Evolutionary conservation across 2,888 invertebrate species (phyloP), one percentile per base, ranked within the genome.

Genomic region (Augochlorella aurata): DNA sequence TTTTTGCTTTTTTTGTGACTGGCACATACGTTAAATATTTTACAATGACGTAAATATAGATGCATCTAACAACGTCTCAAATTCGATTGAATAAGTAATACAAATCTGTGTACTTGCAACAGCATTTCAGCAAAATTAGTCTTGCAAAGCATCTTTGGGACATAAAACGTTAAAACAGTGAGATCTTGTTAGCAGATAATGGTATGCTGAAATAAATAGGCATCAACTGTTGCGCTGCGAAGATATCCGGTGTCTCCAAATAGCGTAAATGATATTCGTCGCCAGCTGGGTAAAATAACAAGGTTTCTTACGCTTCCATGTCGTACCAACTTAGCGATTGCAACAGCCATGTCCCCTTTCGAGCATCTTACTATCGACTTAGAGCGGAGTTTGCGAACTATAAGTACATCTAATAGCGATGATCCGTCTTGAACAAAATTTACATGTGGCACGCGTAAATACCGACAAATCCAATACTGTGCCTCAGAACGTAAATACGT

Each of bases 311-410:
- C 47, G 54, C 54, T 68, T 74, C 61, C 47, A 24, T 71, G 61
- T 14, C n/a, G n/a, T 58, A n/a, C 52, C 47, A 71, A 74, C 70
- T 81, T 77, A 77, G 67, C 71, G 76, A 73, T 29, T 71, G 71
- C 68, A 67, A 68, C 71, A 44, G n/a, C 50, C 38, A 74, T 71
- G 74, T 71, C 38, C 67, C 38, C 52, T 38, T 74, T 61, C 50
- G 54, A 69, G 66, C 21, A 63, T 45, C 69, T 65, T 58, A 63
- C 24, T 50, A 21, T 18, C 18, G n/a, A 66, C 29, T 77, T 77
- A 44, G 50, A 9, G 21, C 3, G 45, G 44, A 80, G 45, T 2
- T n/a, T 14, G 14, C 21, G n/a, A 61, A 29, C 29, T 44, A 29
- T 24, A 61, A 49, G 61, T 61, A 47, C 16, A 14, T 21, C 58